Evolutionary conservation across 1,140 invertebrate genomes (phyloP).

Genomic region (Lepidurus couesii): DNA sequence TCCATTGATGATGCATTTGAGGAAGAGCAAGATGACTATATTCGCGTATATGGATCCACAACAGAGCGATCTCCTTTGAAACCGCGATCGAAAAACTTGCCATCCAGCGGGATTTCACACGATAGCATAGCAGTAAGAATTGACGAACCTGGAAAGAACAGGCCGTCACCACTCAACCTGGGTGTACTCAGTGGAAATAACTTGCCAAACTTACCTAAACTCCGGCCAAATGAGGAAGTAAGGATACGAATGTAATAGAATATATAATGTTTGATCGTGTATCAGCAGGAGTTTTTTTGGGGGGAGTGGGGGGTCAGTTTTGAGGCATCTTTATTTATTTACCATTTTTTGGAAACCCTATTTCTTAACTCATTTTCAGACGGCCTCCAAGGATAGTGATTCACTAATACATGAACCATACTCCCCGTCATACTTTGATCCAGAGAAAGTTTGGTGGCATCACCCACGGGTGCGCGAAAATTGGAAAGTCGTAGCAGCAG

Average conservation of each 20-base stretch:
- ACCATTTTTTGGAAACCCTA: background rate
- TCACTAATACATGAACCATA: slow-evolving; percentile 64
- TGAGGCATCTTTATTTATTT: background rate
- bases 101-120: background rate
- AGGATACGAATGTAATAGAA: background rate
- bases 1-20: slow-evolving; percentile 34
- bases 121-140: slow-evolving; percentile 21
- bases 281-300: slow-evolving; percentile 1
- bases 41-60: slow-evolving; percentile 32
- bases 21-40: slow-evolving; percentile 32
- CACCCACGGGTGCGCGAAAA: slow-evolving; percentile 78
- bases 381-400: slow-evolving; percentile 68
- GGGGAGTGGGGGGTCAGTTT: background rate
- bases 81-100: slow-evolving; percentile 23
- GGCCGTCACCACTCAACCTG: background rate
- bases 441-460: slow-evolving; percentile 60
- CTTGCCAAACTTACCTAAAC: slow-evolving; percentile 28
- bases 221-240: slow-evolving; percentile 26
- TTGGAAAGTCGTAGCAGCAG: slow-evolving; percentile 74
- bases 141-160: background rate
- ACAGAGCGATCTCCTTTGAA: slow-evolving; percentile 29
- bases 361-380: slow-evolving; percentile 50
- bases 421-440: slow-evolving; percentile 42
- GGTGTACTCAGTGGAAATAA: slow-evolving; percentile 26
- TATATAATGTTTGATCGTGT: background rate